Base-by-base conservation (phyloP, 2,797 vertebrate species). In the Leucoraja ocellata region DNA sequence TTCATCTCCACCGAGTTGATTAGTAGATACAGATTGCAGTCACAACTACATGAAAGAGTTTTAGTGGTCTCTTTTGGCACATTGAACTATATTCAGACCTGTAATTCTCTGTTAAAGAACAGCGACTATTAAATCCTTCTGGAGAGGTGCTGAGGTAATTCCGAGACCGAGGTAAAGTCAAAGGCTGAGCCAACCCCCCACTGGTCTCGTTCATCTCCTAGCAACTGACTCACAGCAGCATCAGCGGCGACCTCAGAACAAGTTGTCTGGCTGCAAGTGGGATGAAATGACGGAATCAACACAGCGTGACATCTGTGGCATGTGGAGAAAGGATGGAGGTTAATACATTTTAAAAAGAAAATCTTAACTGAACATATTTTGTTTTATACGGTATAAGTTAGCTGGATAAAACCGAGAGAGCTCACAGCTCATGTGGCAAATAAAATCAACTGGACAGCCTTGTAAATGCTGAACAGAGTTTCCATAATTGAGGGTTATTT, bases 191-290 rank as follows among this genome's bases (percentile, higher is more conserved):
- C 73, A 92, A 68, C 74, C 68, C 90, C 71, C 73, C 90, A 92
- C 11, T 54, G 16, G 23, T 92, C 90, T 92, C 36, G 6, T 23
- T 76, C 23, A 54, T 92, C 90, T 92, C 90, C 68, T 76, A 74
- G 90, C 84, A 88, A 88, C 90, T 58, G 90, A 58, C 71, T 58
- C 36, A 58, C 16, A 68, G n/a, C 63, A 88, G 83, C 83, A 86
- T 86, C 83, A 86, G 84, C 63, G 36, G 14, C 4, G 14, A 88
- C 84, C 84, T 88, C 13, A 8, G 14, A 68, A 32, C 61, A 88
- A 8, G 61, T 63, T 86, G 58, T 16, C 83, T 86, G 83, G 13
- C 14, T 18, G 63, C n/a, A 88, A 88, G 61, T 88, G n/a, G 61
- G 61, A 88, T 63, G 14, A 88, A 36, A 63, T 68, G 36, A 88